phyloP scores from a whole-genome alignment of 2,888 invertebrate genomes.

The Dromius quadrimaculatus region DNA sequence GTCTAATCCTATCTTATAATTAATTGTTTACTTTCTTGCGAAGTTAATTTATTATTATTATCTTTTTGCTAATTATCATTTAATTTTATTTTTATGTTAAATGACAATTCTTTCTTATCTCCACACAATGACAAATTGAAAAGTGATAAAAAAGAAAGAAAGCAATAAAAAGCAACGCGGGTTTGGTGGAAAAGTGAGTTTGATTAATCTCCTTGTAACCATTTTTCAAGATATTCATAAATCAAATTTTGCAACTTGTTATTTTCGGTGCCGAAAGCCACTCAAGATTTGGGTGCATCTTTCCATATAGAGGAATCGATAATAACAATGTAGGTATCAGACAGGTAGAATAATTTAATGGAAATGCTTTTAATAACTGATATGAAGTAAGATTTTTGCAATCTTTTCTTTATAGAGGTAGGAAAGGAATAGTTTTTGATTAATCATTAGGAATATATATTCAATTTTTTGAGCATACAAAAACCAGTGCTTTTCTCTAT shows the following conservation, averaged over 20 bases:
- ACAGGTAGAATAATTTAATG: too few species aligned
- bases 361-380: too few species aligned
- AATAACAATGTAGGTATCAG: background rate
- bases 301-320: conserved; percentile 8
- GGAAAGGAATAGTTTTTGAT: too few species aligned
- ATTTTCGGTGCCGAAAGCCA: conserved; percentile 14
- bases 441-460: too few species aligned
- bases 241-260: conserved; percentile 26
- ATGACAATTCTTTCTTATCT: conserved; percentile 5
- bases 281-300: background rate
- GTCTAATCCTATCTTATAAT: too few species aligned
- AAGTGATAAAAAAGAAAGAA: conserved; percentile 11
- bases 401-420: too few species aligned
- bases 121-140: conserved; percentile 17
- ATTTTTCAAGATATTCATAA: conserved; percentile 30
- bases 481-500: too few species aligned
- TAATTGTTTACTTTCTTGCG: too few species aligned
- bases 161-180: too few species aligned
- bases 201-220: conserved; percentile 19
- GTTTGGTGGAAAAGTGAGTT: conserved; percentile 23
- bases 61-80: background rate
- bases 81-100: background rate
- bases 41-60: too few species aligned
- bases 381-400: too few species aligned
- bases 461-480: too few species aligned